Conservation (phyloP, 1,140 invertebrate species). For the Neotoxoptera formosana region DNA sequence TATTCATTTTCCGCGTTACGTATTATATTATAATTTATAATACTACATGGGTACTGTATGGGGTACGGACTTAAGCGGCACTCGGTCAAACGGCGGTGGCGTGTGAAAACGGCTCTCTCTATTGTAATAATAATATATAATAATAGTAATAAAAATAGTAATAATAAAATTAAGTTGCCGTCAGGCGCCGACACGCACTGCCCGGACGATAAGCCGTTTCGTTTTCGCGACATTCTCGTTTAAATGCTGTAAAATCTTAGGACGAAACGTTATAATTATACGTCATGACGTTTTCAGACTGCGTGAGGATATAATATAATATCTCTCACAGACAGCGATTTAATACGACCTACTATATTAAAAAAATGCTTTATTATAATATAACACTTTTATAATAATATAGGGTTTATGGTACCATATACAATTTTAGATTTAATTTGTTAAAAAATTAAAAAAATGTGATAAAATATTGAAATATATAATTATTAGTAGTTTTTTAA, state of each 20-base stretch:
- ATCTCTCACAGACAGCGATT: background rate
- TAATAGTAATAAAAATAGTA: conserved; percentile 11
- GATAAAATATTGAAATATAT: background rate
- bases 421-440: background rate
- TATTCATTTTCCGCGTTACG: background rate
- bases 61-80: background rate
- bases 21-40: background rate
- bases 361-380: too few species aligned
- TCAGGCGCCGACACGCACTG: background rate
- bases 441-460: background rate
- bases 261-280: background rate
- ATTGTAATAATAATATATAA: too few species aligned
- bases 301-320: background rate
- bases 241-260: conserved; percentile 1
- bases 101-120: background rate
- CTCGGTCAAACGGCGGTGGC: background rate
- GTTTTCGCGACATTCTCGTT: background rate
- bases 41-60: background rate
- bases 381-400: too few species aligned
- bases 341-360: background rate
- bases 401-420: background rate
- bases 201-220: background rate
- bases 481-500: background rate
- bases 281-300: background rate
- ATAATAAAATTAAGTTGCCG: background rate